Evolutionary conservation across 2,113 vertebrate species (phyloP), one percentile per base, ranked within the genome.

Genomic region (Cephalopholis sonnerati): DNA sequence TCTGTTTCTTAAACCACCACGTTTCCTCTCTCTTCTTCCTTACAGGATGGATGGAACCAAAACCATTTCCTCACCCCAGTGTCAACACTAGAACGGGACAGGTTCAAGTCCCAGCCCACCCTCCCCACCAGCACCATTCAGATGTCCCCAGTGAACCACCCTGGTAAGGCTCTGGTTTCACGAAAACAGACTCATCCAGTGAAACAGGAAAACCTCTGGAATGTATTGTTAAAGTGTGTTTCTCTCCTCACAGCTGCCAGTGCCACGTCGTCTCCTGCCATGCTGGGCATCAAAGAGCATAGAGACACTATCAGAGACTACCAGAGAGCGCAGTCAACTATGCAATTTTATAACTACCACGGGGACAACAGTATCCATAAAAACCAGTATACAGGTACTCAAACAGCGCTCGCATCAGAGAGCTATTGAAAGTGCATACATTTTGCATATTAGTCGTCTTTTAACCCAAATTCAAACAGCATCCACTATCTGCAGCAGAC

Each of bases 51-150:
- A 79, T 99, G 98, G 98, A 99, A 97, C 96, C 98, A 99, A 92
- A 99, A 97, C 96, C 98, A 99, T 92, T 99, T 99, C 94, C 96
- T 99, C 91, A 99, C 98, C 22, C 98, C 98, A 2, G 97, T 97
- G 55, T 98, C 98, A 8, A 99, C 98, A 4, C 94, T 99, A 53
- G 98, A 99, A 87, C 95, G 98, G 68, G 98, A 99, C 75, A 90
- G 97, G 88, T 99, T 98, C 95, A 99, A 97, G 86, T 99, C 98
- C 17, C 97, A 99, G 89, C 98, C 98, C 69, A 96, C 96, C 6
- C 93, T 99, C 84, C 96, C 97, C 72, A 99, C 97, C 87, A 95
- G 94, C 75, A 96, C 96, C 90, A 94, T 97, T 86, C 98, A 99
- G 95, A 97, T 97, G 97, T 99, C 98, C 66, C 97, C 98, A 67